A percentile compares a stretch with the other conserved stretches of the same genome.
These are phyloP conservation scores for Plagodis pulveraria DNA, from an alignment of 2,888 invertebrate species.

Conservation along the genomic window DNA sequence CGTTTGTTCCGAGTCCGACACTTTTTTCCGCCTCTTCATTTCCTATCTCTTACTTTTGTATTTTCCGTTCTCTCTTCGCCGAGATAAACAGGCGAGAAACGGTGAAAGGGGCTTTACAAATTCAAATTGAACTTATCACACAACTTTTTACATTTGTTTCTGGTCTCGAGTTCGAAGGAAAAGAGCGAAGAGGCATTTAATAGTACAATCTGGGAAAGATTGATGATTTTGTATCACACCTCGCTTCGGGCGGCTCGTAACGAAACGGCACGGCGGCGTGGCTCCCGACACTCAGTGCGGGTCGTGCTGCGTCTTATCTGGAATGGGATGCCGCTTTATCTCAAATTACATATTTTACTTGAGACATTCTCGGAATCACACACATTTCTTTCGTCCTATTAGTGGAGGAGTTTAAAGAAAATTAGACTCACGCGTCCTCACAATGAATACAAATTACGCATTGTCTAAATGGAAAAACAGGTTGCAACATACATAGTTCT, in stretches of 20 bases:
- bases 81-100: constrained; percentile 85
- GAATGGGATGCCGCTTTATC: constrained; percentile 83
- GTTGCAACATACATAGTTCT: too few species aligned
- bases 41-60: constrained; percentile 86
- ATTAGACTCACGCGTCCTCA: constrained; percentile 37
- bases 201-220: constrained; percentile 85
- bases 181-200: constrained; percentile 84
- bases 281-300: constrained; percentile 67
- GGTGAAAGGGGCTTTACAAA: constrained; percentile 85
- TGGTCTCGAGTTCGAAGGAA: constrained; percentile 82
- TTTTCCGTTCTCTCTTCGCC: constrained; percentile 80
- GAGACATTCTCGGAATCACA: constrained; percentile 71
- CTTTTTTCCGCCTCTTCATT: constrained; percentile 85
- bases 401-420: constrained; percentile 49
- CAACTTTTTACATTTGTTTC: constrained; percentile 86
- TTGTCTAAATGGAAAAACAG: constrained; percentile 14
- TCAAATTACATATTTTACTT: constrained; percentile 84
- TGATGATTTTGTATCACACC: constrained; percentile 86
- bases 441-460: constrained; percentile 22
- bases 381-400: constrained; percentile 52
- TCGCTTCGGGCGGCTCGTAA: constrained; percentile 84
- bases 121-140: constrained; percentile 86
- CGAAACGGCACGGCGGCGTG: constrained; percentile 70
- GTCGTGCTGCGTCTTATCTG: constrained; percentile 82
- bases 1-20: constrained; percentile 83